A percentile compares a stretch with the other conserved stretches of the same genome.
Evolutionary conservation across 1,140 invertebrate species (phyloP).

Genomic region (Neodiprion lecontei): DNA sequence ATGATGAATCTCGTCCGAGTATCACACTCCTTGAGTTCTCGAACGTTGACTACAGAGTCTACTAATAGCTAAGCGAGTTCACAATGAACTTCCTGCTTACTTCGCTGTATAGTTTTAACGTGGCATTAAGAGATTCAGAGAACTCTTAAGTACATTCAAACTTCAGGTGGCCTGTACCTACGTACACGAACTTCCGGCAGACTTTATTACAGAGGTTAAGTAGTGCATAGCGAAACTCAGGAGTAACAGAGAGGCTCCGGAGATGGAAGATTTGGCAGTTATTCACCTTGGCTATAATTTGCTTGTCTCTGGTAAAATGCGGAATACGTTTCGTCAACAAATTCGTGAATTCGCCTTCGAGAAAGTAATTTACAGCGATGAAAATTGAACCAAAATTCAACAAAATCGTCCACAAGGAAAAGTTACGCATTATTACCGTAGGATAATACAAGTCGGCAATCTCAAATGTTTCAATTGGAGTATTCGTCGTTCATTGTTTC

Average conservation of each 20-base stretch:
- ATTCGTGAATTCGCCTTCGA: background rate
- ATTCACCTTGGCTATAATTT: background rate
- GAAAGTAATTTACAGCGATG: background rate
- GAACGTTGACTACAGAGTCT: no score
- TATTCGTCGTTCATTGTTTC: no score
- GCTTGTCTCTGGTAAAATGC: background rate
- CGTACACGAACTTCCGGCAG: background rate
- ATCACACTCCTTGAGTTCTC: no score
- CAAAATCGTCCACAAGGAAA: no score
- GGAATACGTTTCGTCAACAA: background rate
- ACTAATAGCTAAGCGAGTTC: no score
- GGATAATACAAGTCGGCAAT: no score
- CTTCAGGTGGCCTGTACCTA: background rate
- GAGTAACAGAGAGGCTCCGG: background rate
- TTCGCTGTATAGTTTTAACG: background rate
- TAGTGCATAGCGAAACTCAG: background rate
- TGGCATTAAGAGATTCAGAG: background rate
- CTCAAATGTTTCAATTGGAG: no score
- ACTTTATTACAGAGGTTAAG: background rate
- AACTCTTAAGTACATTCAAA: background rate
- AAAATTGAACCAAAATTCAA: background rate
- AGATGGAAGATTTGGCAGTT: background rate
- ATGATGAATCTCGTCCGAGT: no score
- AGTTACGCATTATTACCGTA: no score
- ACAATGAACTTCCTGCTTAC: background rate